Evolutionary conservation across 2,888 invertebrate genomes (phyloP), one percentile per base, ranked within the genome.

Genomic region (Dexiosoma caninum): DNA sequence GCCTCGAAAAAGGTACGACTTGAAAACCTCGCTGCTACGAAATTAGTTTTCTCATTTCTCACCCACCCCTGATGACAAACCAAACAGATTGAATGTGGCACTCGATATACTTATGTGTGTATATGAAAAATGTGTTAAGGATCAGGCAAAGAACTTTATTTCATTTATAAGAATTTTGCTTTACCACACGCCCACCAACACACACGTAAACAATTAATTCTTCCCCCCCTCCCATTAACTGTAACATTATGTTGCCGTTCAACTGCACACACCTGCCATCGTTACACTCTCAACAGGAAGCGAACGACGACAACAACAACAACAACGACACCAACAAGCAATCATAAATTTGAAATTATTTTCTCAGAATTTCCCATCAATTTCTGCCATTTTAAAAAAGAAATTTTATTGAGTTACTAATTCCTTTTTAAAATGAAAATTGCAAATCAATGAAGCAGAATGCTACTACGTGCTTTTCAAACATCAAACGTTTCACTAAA

Each of bases 251-350:
- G 9, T 16, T 66, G 51, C 19, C 14, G 74, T 59, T 75, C 51
- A 64, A 57, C 64, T 57, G 69, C 51, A 75, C 74, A 69, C 69
- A 69, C 62, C 74, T 79, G 79, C 42, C 75, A 80, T 59, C 44
- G 59, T 59, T 75, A 80, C 9, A 19, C 69, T 14, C 4, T n/a
- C 35, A 37, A 32, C 12, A 49, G 23, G 8, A 3, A 0, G 8
- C 16, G 5, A 42, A 42, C 16, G n/a, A n/a, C n/a, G n/a, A n/a
- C n/a, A n/a, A 16, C n/a, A n/a, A n/a, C n/a, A n/a, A n/a, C n/a
- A 46, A 32, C 16, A 46, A 32, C 3, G 7, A 3, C 0, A 12
- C 16, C 9, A 42, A 42, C 16, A 19, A 37, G n/a, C 23, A 62
- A 69, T 32, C 69, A 74, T 66, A 66, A 78, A 67, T 72, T 78